Evolutionary conservation across 2,113 vertebrate species (phyloP), one percentile per base, ranked within the genome.

Genomic region (Cololabis saira): DNA sequence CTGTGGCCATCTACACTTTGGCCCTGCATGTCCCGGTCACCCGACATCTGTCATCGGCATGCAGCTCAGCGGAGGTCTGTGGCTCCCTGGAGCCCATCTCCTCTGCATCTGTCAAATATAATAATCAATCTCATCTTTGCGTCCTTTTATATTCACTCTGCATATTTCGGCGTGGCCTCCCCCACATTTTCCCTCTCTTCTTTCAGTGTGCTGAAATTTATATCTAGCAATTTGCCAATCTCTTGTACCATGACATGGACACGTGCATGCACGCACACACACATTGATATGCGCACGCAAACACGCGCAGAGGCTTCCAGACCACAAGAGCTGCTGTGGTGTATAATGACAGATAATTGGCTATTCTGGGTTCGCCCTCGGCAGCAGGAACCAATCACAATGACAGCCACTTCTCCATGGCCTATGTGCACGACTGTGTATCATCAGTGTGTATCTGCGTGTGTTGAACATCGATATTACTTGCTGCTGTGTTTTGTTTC

Each of bases 321-420:
- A 75, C 87, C 77, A n/a, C 88, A 57, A 77, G 78, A 87, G 85
- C 78, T 87, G 78, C 81, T 66, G 83, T 83, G 88, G 81, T 78
- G 84, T 87, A 89, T 91, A 89, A 90, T 90, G 85, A 88, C 84
- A 87, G 84, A 90, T 90, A 91, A 91, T 91, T 89, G 88, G 83
- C 80, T 85, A 82, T 89, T 87, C 84, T 87, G 87, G 85, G 73
- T 85, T 88, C 16, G 69, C 81, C 81, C 71, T 84, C 73, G 48
- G 79, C 87, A 86, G 75, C 74, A 74, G 71, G 85, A 90, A 87
- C 83, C 88, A 88, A 89, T 91, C 87, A 85, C 67, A 78, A 71
- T 89, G 87, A 91, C 90, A 90, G 68, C 78, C 83, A 80, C 88
- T 89, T 90, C 84, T 83, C 74, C 14, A 15, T 84, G 84, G 87